Percentiles rank a stretch among this genome's conserved stretches.
Conservation (phyloP, 2,888 invertebrate genomes). For the Xylota segnis region DNA sequence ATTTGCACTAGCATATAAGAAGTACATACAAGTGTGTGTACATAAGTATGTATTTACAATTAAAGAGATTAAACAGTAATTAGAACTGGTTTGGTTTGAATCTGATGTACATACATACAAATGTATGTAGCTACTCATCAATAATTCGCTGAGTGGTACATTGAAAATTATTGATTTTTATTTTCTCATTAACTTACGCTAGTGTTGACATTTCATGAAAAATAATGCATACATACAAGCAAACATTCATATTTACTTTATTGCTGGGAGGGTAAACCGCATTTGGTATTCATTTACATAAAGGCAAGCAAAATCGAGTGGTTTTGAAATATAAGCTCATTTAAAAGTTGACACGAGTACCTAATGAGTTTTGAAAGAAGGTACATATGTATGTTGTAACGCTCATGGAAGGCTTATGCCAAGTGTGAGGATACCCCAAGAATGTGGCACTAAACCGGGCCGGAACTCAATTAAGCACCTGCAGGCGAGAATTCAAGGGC, state of each 20-base stretch:
- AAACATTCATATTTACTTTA: neutral
- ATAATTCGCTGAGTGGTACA: neutral
- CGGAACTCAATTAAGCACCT: constrained; percentile 33
- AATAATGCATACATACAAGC: neutral
- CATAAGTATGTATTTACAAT: no score
- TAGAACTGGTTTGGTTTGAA: neutral
- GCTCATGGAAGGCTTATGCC: neutral
- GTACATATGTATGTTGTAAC: no score
- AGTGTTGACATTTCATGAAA: constrained; percentile 2
- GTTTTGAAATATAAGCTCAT: no score
- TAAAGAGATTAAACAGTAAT: neutral
- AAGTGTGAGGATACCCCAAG: neutral
- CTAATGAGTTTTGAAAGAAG: no score
- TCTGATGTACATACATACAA: neutral
- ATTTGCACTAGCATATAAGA: no score
- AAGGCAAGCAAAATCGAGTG: no score
- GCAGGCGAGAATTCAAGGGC: constrained; percentile 51
- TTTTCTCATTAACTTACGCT: neutral
- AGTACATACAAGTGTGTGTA: no score
- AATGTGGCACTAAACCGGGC: neutral
- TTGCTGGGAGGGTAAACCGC: neutral
- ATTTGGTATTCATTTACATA: no score
- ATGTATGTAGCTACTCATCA: no score
- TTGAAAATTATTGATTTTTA: constrained; percentile 11
- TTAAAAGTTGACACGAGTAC: no score